Evolutionary conservation across 2,797 vertebrate genomes (phyloP).

Genomic region (Erpetoichthys calabaricus): DNA sequence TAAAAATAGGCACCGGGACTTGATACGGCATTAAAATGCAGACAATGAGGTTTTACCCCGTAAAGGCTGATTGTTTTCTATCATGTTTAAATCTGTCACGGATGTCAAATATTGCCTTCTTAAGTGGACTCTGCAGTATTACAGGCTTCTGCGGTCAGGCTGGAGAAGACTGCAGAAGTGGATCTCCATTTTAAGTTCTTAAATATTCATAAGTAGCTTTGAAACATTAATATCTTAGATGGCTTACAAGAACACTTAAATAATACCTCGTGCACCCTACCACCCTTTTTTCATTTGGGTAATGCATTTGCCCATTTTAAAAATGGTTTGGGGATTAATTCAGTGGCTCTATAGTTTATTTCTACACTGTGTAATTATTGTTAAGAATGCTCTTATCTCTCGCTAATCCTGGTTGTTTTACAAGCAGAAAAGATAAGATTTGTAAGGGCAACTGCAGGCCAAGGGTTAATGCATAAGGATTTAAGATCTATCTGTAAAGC

Average conservation of each 20-base stretch:
- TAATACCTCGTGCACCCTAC: conserved; percentile 61
- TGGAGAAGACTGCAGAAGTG: conserved; percentile 30
- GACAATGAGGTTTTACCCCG: conserved; percentile 21
- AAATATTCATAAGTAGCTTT: conserved; percentile 99
- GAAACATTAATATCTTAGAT: conserved; percentile 99
- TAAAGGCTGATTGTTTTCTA: conserved; percentile 38
- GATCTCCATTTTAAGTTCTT: conserved; percentile 88
- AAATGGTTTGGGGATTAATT: conserved; percentile 65
- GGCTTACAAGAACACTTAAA: conserved; percentile 99
- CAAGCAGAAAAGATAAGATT: conserved; percentile 34
- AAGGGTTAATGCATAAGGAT: conserved; percentile 27
- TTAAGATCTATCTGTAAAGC: conserved; percentile 12
- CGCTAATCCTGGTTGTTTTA: conserved; percentile 48
- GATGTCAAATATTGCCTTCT: conserved; percentile 46
- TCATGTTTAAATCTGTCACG: conserved; percentile 53
- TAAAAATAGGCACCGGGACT: no score
- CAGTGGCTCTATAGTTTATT: conserved; percentile 40
- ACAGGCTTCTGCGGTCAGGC: conserved; percentile 50
- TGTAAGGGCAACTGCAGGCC: conserved; percentile 21
- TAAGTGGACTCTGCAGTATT: conserved; percentile 58
- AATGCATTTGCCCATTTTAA: conserved; percentile 81
- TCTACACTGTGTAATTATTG: conserved; percentile 54
- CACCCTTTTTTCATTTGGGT: conserved; percentile 72
- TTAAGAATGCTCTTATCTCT: conserved; percentile 33
- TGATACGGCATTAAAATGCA: conserved; percentile 20